Evolutionary conservation across 2,888 invertebrate genomes (phyloP).

Genomic region (Lapara coniferarum): DNA sequence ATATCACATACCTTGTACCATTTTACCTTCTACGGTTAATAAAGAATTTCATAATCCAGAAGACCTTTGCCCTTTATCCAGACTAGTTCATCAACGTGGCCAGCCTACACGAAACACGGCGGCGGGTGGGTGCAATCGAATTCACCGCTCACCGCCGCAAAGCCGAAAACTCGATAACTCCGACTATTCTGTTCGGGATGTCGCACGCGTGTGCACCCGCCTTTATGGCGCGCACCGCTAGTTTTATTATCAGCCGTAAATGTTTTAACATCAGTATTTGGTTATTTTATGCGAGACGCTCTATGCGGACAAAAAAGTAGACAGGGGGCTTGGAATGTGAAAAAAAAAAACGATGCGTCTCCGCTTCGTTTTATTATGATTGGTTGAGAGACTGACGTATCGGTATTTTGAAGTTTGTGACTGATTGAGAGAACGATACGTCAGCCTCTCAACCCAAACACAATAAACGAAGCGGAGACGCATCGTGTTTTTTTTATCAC

Average conservation of each 20-base stretch:
- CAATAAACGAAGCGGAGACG: too few relatives aligned
- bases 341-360: too few relatives aligned
- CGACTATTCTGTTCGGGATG: conserved; percentile 39
- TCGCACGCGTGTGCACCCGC: conserved; percentile 20
- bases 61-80: neutral
- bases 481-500: too few relatives aligned
- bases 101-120: conserved; percentile 34
- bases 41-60: neutral
- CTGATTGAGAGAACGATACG: too few relatives aligned
- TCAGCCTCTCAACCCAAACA: too few relatives aligned
- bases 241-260: conserved; percentile 23
- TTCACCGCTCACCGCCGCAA: conserved; percentile 43
- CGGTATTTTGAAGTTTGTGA: too few relatives aligned
- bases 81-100: neutral
- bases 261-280: conserved; percentile 3
- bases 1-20: too few relatives aligned
- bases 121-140: conserved; percentile 50
- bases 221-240: conserved; percentile 16
- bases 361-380: too few relatives aligned
- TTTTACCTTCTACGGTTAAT: neutral
- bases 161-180: conserved; percentile 39
- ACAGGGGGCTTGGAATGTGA: too few relatives aligned
- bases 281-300: conserved; percentile 4
- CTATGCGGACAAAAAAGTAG: neutral
- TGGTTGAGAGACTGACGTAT: too few relatives aligned